These are phyloP conservation scores for Syrrhaptes paradoxus DNA, from an alignment of 2,113 vertebrate genomes.

Conservation along the genomic window DNA sequence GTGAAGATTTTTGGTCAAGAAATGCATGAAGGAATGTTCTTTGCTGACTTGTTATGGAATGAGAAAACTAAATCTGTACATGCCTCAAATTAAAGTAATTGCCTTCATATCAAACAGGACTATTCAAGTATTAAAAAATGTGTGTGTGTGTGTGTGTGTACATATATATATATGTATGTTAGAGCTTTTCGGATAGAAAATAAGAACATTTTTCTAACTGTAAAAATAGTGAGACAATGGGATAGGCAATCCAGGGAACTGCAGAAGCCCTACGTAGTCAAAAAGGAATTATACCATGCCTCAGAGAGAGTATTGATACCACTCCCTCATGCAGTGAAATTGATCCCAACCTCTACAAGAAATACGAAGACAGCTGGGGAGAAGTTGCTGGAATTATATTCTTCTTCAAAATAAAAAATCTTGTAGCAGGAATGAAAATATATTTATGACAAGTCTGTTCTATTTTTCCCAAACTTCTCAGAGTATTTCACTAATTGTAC, in stretches of 20 bases:
- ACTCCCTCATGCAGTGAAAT: not conserved
- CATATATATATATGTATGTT: not conserved
- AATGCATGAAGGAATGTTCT: not conserved
- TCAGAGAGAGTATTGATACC: not conserved
- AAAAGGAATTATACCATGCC: not conserved
- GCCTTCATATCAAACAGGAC: not conserved
- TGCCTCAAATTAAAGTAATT: not conserved
- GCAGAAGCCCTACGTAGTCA: not conserved
- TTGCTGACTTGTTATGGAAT: not conserved
- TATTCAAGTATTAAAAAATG: not conserved
- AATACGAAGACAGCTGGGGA: not conserved
- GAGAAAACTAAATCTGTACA: not conserved
- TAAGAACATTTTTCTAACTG: not conserved
- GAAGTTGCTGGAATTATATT: not conserved
- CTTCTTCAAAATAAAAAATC: not conserved
- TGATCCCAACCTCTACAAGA: not conserved
- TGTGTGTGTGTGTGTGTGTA: no score
- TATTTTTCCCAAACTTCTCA: not conserved
- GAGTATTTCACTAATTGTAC: not conserved
- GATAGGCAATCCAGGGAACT: not conserved
- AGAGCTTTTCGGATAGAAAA: not conserved
- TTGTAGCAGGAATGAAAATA: not conserved
- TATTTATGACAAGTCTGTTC: not conserved
- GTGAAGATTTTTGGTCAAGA: not conserved
- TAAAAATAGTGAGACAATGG: not conserved